Evolutionary conservation across 2,113 vertebrate genomes (phyloP), one percentile per base, ranked within the genome.

Genomic region (Chionodraco myersi): DNA sequence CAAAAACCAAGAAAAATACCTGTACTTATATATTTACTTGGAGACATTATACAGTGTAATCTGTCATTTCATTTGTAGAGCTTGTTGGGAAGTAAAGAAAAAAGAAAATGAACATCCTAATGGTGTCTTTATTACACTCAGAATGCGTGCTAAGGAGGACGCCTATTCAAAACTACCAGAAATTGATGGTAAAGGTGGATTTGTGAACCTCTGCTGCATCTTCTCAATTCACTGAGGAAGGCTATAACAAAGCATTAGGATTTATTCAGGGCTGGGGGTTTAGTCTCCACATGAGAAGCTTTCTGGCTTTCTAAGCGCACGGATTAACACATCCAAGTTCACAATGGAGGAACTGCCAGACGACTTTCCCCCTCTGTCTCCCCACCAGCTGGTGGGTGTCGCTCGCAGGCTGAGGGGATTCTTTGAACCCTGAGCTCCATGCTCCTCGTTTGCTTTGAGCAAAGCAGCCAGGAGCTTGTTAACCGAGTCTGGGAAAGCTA

Each of bases 391-490:
- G 72, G 63, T 70, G 61, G 63, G 76, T 75, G 76, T 72, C 45
- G 64, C 63, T 80, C 41, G 16, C 56, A 16, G 65, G 62, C 66
- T 75, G 65, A 45, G 59, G 54, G 58, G 30, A 62, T 63, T 26
- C 86, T 86, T 91, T 90, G 66, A 87, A 87, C 76, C 49, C 1
- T 49, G 18, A 72, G 49, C 45, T 75, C 53, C 34, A 61, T 34
- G 71, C 56, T 65, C 56, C 78, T 77, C 62, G 61, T 47, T 12
- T 59, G 0, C 65, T 72, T 75, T 80, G 84, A 91, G 82, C 80
- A 84, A 87, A 88, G 83, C 63, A 41, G 18, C 23, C 67, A 48
- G 47, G 80, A 86, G 82, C 89, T 87, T 87, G 80, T 89, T 87
- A 91, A 77, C 62, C 2, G 10, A 70, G 61, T 34, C 61, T 12